A percentile compares a stretch with the other conserved stretches of the same genome.
Conservation (phyloP, 2,797 vertebrate species). For the Paedocypris micromegethes region DNA sequence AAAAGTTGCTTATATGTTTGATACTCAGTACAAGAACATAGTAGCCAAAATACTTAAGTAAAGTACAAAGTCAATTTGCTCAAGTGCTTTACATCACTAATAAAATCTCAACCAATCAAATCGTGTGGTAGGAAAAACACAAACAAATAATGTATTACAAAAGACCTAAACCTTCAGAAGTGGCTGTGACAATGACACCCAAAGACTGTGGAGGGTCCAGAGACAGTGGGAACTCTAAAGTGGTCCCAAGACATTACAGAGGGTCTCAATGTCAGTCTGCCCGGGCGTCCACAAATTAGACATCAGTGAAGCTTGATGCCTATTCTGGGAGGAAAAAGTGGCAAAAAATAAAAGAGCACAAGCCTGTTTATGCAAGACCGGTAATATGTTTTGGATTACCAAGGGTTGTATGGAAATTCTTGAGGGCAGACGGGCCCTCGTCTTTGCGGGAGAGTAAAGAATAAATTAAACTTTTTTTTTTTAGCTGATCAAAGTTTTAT, state of each 20-base stretch:
- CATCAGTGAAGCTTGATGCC: constrained; percentile 65
- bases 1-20: no score
- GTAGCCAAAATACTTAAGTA: no score
- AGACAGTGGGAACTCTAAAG: neutral
- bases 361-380: constrained; percentile 81
- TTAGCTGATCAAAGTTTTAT: constrained; percentile 46
- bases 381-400: constrained; percentile 94
- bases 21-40: no score
- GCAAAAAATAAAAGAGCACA: constrained; percentile 67
- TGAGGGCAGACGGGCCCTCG: constrained; percentile 83
- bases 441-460: constrained; percentile 58
- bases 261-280: constrained; percentile 53
- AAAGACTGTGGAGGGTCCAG: no score
- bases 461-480: constrained; percentile 39
- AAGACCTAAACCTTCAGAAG: neutral
- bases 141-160: no score
- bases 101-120: no score
- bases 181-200: no score
- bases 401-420: constrained; percentile 89
- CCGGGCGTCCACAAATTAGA: constrained; percentile 72
- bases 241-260: constrained; percentile 27
- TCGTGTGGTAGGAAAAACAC: no score
- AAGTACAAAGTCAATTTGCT: no score
- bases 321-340: constrained; percentile 72
- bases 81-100: no score